These are phyloP conservation scores for Callaeas wilsoni DNA, from an alignment of 2,113 vertebrate species.

Conservation along the genomic window DNA sequence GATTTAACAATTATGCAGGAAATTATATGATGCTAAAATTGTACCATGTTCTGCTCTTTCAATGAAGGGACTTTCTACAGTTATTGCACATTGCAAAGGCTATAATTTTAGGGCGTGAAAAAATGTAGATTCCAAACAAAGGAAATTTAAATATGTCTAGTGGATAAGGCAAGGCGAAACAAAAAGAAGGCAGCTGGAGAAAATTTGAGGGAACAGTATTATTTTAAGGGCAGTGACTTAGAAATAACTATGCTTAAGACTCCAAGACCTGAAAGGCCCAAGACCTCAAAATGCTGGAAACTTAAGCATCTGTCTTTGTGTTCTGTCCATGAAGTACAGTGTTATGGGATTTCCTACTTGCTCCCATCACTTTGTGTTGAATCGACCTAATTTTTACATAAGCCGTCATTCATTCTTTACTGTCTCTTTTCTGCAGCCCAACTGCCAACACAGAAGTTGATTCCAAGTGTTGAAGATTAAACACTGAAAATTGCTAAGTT, in stretches of 20 bases:
- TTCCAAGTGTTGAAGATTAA: not conserved
- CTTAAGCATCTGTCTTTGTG: not conserved
- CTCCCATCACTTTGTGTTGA: not conserved
- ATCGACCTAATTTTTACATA: not conserved
- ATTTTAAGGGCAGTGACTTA: conserved; percentile 29
- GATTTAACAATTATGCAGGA: conserved; percentile 74
- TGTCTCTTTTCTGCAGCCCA: not conserved
- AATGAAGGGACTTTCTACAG: conserved; percentile 68
- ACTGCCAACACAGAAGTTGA: not conserved
- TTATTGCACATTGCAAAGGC: conserved; percentile 57
- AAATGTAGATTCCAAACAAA: conserved; percentile 74
- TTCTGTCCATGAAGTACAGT: not conserved
- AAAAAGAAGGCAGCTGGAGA: conserved; percentile 42
- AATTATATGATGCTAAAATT: conserved; percentile 81
- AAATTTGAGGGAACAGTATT: conserved; percentile 14
- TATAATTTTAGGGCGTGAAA: conserved; percentile 71
- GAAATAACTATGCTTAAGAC: conserved; percentile 26
- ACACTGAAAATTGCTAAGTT: not conserved
- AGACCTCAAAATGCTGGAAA: not conserved
- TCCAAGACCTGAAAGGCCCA: not conserved
- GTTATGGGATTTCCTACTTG: not conserved
- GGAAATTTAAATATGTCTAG: conserved; percentile 64
- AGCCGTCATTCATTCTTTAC: not conserved
- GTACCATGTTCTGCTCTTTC: conserved; percentile 69
- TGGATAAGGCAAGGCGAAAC: conserved; percentile 41